Evolutionary conservation across 2,888 invertebrate genomes (phyloP), one percentile per base, ranked within the genome.

Genomic region (Xanthorhoe spadicearia): DNA sequence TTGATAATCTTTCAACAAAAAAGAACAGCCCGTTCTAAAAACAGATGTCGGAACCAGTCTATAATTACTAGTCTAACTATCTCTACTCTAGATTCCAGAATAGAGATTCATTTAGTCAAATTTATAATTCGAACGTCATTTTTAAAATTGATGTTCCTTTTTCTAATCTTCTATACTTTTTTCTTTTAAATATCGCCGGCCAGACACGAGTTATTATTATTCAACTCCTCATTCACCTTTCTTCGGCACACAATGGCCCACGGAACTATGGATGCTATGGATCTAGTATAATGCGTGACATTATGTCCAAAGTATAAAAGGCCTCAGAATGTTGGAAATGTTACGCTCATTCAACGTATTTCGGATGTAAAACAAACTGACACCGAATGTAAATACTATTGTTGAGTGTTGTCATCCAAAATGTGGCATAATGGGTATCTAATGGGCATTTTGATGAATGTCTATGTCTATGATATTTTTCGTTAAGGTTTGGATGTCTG

Each of bases 341-440:
- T 86, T 90, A 85, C 86, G 86, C 88, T 86, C 83, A 89, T 91
- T 90, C 88, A 90, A 87, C 86, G 86, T 84, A 86, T 90, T 91
- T 89, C 83, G 87, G 87, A 89, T 89, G 90, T 91, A 92, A 92
- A 92, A 92, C 92, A 92, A 92, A 92, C 92, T 93, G 91, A 92
- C 92, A 89, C 88, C 86, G 87, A 91, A 92, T 91, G 90, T 92
- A 92, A 93, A 92, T 92, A 93, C 88, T 88, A 90, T 93, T 92
- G 91, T 92, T 82, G 82, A 80, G 83, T 83, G 90, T 86, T 90
- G 88, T 89, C 89, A 88, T 85, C 82, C 85, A 83, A 87, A 85
- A 86, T 87, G 88, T 89, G 84, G 88, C 81, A 83, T 89, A 92
- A 92, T 92, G 86, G 89, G 83, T 82, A 84, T 90, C 86, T 92